These are phyloP conservation scores for Cossypha niveicapilla DNA, from an alignment of 2,797 vertebrate species.

Conservation along the genomic window DNA sequence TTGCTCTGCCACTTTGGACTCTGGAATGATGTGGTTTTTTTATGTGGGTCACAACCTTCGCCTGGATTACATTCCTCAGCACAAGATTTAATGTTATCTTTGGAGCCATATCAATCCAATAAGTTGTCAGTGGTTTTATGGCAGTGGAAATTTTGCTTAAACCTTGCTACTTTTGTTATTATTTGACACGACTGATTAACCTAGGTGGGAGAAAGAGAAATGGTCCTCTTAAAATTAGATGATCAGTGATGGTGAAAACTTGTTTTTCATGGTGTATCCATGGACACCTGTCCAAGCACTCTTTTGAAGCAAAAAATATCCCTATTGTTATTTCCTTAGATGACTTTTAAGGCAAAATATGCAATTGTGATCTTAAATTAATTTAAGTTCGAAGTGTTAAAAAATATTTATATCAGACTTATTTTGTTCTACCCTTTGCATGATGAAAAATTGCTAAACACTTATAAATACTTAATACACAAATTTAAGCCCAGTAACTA, in stretches of 20 bases:
- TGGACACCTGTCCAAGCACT: background rate
- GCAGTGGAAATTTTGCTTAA: background rate
- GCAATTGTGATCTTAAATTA: background rate
- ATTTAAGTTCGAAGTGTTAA: background rate
- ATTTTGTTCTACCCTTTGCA: background rate
- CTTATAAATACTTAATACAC: background rate
- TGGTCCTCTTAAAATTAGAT: background rate
- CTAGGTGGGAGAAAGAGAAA: background rate
- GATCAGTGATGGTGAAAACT: background rate
- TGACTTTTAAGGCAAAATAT: background rate
- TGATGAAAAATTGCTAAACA: background rate
- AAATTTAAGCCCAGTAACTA: background rate
- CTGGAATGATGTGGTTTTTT: background rate
- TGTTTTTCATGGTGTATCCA: background rate
- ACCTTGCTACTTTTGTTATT: background rate
- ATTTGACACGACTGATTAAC: background rate
- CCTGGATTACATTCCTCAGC: background rate
- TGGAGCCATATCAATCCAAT: background rate
- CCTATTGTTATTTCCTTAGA: background rate
- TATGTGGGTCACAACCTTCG: background rate
- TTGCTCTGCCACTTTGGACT: background rate
- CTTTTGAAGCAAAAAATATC: background rate
- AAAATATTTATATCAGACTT: background rate
- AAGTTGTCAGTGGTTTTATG: background rate
- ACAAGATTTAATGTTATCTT: background rate